Conservation (phyloP, 2,888 invertebrate genomes). For the Ganaspis brasiliensis region DNA sequence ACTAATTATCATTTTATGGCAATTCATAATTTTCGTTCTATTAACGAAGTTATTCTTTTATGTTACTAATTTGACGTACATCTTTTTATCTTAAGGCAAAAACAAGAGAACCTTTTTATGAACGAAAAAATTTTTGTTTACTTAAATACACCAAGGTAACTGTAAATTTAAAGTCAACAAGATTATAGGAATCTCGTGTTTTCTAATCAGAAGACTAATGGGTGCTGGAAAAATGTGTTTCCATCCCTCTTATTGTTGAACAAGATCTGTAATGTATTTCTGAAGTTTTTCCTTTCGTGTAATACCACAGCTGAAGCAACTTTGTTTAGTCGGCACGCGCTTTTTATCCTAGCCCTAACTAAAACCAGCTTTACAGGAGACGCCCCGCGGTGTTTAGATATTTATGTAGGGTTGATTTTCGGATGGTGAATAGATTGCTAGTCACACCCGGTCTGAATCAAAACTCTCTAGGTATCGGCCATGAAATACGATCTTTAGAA, state of each 20-base stretch:
- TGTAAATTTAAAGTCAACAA: too few species aligned
- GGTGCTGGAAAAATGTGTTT: not conserved
- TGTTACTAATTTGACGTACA: too few species aligned
- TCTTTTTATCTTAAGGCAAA: too few species aligned
- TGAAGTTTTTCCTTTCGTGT: constrained; percentile 55
- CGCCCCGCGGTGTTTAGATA: constrained; percentile 55
- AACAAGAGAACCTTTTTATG: too few species aligned
- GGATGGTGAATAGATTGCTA: constrained; percentile 60
- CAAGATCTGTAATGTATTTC: constrained; percentile 43
- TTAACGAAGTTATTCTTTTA: too few species aligned
- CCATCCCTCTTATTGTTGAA: constrained; percentile 2
- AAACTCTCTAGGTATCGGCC: constrained; percentile 29
- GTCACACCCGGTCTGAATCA: constrained; percentile 54
- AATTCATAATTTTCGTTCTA: too few species aligned
- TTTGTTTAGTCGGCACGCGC: constrained; percentile 60
- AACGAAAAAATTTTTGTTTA: too few species aligned
- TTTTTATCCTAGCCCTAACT: constrained; percentile 65
- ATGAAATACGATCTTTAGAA: not conserved
- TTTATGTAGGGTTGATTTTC: constrained; percentile 59
- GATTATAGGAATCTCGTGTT: too few species aligned
- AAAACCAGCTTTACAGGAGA: constrained; percentile 55
- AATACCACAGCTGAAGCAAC: constrained; percentile 41
- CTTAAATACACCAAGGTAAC: too few species aligned
- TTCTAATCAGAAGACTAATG: not conserved
- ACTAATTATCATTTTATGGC: too few species aligned